Percentiles rank a stretch among this genome's conserved stretches.
These are phyloP conservation scores for Hydrozoanthus gracilis DNA, from an alignment of 92 coral and sea anemone species.

Conservation along the genomic window DNA sequence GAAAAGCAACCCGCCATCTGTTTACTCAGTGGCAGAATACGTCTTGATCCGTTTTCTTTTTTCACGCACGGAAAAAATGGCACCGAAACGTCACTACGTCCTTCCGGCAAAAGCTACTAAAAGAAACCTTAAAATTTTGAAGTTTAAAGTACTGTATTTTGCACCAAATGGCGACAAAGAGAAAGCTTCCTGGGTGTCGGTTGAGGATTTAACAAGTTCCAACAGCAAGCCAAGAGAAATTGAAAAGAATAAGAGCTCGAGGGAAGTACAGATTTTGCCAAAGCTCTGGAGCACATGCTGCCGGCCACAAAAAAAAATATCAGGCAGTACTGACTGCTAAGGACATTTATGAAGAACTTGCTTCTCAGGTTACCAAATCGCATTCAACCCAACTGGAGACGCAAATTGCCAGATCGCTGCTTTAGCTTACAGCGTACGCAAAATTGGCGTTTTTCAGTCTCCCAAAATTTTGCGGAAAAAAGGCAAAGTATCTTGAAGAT, in stretches of 20 bases:
- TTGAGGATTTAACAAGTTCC: constrained; percentile 56
- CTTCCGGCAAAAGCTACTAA: constrained; percentile 32
- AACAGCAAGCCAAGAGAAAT: constrained; percentile 40
- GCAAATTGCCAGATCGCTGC: constrained; percentile 60
- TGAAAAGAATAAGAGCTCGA: constrained; percentile 25
- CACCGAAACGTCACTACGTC: constrained; percentile 24
- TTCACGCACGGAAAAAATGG: constrained; percentile 14
- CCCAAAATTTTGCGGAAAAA: constrained; percentile 45
- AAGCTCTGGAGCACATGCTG: background rate
- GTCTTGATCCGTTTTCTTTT: constrained; percentile 57
- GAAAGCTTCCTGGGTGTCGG: constrained; percentile 51
- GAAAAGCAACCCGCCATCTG: constrained; percentile 59
- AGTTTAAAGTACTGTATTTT: constrained; percentile 24
- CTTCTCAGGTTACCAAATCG: constrained; percentile 28
- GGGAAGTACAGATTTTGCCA: background rate
- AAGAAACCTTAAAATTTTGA: constrained; percentile 6
- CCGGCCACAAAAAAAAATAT: background rate
- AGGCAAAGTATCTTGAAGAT: constrained; percentile 30
- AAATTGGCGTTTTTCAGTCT: constrained; percentile 45
- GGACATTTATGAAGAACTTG: constrained; percentile 20
- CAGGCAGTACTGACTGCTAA: background rate
- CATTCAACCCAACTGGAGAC: constrained; percentile 41
- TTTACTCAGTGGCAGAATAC: constrained; percentile 53
- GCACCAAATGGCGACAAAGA: constrained; percentile 25
- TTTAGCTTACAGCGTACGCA: constrained; percentile 29